These are phyloP conservation scores for Aythya baeri DNA, from an alignment of 2,113 vertebrate genomes.

Conservation along the genomic window DNA sequence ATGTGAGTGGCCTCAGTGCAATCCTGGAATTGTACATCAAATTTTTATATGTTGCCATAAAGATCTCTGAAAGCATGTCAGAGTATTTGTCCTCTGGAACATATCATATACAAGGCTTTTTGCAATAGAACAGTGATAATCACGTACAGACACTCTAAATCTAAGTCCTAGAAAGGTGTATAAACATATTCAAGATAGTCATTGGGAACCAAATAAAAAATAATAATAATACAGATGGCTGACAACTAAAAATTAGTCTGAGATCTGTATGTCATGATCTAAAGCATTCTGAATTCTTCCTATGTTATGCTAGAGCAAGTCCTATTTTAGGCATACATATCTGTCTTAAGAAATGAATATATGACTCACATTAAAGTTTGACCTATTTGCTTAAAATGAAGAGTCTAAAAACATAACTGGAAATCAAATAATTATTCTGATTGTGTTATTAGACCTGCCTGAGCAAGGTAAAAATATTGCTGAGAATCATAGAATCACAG, in stretches of 20 bases:
- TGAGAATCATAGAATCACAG: background rate
- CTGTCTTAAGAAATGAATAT: background rate
- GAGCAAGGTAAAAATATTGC: background rate
- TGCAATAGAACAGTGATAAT: background rate
- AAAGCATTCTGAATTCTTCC: background rate
- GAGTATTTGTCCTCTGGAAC: background rate
- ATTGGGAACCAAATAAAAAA: background rate
- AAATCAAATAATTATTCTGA: background rate
- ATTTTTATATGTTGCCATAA: background rate
- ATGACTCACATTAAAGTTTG: background rate
- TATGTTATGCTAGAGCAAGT: background rate
- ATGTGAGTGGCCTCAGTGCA: background rate
- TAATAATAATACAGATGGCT: background rate
- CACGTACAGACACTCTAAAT: background rate
- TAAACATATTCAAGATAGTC: background rate
- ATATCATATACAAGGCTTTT: fast-evolving
- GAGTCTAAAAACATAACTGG: background rate
- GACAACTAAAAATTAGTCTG: background rate
- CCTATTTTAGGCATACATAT: background rate
- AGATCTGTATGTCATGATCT: background rate
- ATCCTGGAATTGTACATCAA: background rate
- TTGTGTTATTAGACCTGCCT: background rate
- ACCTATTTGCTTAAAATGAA: background rate
- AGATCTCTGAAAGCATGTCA: background rate
- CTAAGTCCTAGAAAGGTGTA: background rate